Evolutionary conservation across 2,888 invertebrate genomes (phyloP), one percentile per base, ranked within the genome.

Genomic region (Opisthograptis luteolata): DNA sequence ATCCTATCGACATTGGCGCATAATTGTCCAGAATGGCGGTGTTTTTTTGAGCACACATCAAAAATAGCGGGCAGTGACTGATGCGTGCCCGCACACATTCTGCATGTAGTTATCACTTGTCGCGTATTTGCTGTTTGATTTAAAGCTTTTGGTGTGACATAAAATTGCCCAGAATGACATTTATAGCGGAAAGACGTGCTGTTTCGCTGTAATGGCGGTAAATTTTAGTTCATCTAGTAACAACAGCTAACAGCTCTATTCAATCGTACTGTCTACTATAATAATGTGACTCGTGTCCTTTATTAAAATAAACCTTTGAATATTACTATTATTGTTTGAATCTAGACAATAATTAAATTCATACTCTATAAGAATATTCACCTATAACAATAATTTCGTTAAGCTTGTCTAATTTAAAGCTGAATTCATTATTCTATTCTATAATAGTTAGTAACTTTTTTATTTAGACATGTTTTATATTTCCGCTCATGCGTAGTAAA

Each of bases 341-440:
- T 56, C 14, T 47, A 50, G 27, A 2, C 15, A 51, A 32, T 40
- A 20, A 44, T 24, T 17, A 43, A 30, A 19, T 36, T 44, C 27
- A 24, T 19, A 24, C 19, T 36, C 43, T 40, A 50, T 57, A 60
- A 52, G 47, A 58, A 27, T 35, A 55, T 60, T 17, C 15, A 49
- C 50, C 49, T 60, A 46, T 55, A 51, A 59, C 58, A 52, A 48
- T 52, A 2, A 57, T 55, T 64, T 47, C 45, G 37, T 43, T 46
- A 72, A 64, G 70, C 66, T 62, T 67, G 58, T 60, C 64, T 71
- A 63, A 56, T 62, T 68, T 71, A 73, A 73, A 73, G 71, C 71
- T 73, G 70, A 55, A 57, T 59, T 55, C 56, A 59, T 60, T 60
- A 66, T 50, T 51, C 61, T 69, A 71, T 64, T 58, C 58, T 70